Evolutionary conservation across 2,797 vertebrate genomes (phyloP), one percentile per base, ranked within the genome.

Genomic region (Erpetoichthys calabaricus): DNA sequence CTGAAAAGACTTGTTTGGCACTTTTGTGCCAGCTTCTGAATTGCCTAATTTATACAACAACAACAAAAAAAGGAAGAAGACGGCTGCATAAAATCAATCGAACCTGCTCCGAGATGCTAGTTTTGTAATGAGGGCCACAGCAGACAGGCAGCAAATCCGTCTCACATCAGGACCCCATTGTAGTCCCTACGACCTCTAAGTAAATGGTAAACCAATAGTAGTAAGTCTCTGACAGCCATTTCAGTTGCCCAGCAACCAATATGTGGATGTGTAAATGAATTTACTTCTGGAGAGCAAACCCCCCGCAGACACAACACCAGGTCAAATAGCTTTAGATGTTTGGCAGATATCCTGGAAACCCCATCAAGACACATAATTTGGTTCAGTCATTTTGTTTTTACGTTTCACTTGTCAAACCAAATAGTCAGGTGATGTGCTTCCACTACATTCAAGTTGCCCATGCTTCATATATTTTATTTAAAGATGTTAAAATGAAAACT

Each of bases 211-310:
- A 75, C 72, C 73, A 79, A 68, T 57, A 67, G 74, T 41, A 59
- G 67, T 64, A 72, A 73, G 70, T 69, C 68, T 67, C 70, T 76
- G 75, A 71, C 64, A 74, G 71, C 68, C 57, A 70, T 62, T 67
- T 67, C 3, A 2, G 73, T 77, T 81, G 68, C 74, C 65, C 59
- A 67, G 73, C 73, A 77, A 71, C 68, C 56, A 6, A 0, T 2
- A 4, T 47, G 45, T n/a, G 45, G 9, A 47, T 10, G 59, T 42
- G 42, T 43, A 49, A 42, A 73, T 66, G 73, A 69, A 64, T 63
- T 58, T 65, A 63, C 64, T 71, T 73, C 64, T 69, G 64, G 43
- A 57, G 60, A 62, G 64, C 25, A 25, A 25, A 62, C 69, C 63
- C 63, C 55, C 60, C 67, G 56, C 25, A 1, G 7, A 72, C 65